A percentile compares a stretch with the other conserved stretches of the same genome.
These are phyloP conservation scores for Amiota communis DNA, from an alignment of 2,888 invertebrate genomes.

Conservation along the genomic window DNA sequence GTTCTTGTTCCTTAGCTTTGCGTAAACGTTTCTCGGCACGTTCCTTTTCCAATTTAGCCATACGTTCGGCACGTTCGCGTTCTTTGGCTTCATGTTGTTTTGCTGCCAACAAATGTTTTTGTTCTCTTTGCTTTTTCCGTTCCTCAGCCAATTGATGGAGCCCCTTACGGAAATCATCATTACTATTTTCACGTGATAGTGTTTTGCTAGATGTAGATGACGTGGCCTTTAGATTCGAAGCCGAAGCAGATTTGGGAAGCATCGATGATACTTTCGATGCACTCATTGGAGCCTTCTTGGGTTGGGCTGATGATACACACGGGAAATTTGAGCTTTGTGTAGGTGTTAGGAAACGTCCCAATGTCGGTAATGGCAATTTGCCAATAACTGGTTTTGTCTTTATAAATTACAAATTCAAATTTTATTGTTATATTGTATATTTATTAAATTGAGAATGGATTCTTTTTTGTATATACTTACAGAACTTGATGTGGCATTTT, in stretches of 20 bases:
- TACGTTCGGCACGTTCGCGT: conserved; percentile 69
- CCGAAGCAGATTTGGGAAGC: conserved; percentile 56
- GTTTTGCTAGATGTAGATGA: conserved; percentile 56
- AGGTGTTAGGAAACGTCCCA: conserved; percentile 70
- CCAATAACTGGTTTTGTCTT: conserved; percentile 65
- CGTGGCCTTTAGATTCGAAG: conserved; percentile 52
- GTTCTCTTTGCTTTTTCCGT: conserved; percentile 70
- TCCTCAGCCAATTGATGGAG: conserved; percentile 68
- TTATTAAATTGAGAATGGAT: not conserved
- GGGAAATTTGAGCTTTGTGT: conserved; percentile 59
- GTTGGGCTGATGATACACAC: conserved; percentile 47
- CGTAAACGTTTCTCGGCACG: conserved; percentile 70
- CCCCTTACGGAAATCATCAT: conserved; percentile 69
- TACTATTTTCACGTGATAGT: conserved; percentile 68
- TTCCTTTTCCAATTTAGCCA: conserved; percentile 68
- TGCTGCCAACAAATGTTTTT: conserved; percentile 70
- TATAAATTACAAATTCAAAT: not conserved
- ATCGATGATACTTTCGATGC: conserved; percentile 61
- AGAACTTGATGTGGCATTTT: conserved; percentile 54
- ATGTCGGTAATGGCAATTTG: conserved; percentile 54
- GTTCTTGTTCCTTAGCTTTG: conserved; percentile 64
- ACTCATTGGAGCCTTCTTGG: conserved; percentile 67
- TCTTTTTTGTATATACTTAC: conserved; percentile 48
- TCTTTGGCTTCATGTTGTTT: conserved; percentile 71
- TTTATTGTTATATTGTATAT: not conserved